Base-by-base conservation (phyloP, 2,888 invertebrate species). In the Epicampocera succincta region DNA sequence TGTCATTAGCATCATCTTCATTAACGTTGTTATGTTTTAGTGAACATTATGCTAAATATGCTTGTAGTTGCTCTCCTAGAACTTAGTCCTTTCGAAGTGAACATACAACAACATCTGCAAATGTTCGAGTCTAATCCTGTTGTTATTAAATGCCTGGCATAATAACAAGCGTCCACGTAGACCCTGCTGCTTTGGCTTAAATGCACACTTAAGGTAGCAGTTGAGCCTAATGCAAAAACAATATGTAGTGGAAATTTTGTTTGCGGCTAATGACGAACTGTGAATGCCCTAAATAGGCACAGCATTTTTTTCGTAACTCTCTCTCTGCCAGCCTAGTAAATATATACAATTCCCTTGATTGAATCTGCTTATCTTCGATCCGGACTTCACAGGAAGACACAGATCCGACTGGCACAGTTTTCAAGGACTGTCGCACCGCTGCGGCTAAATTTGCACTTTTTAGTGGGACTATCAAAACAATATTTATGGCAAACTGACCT, bases 71-170 rank as follows among this genome's bases (percentile, higher is more conserved):
- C 65, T 19, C 40, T 66, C 66, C 56, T 74, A 63, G 60, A 50
- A 75, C 60, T 60, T 44, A 42, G 69, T 76, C 58, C 38, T 69
- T n/a, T 54, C 9, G 38, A 50, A 52, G 17, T 44, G 60, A 33
- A 48, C 54, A 63, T 38, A 25, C 25, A 56, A 48, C 25, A 44
- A n/a, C 19, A 8, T 46, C 19, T 40, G 8, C 6, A 15, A 4
- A 21, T 40, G 48, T 21, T 21, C 12, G 15, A 33, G 17, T 38
- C 9, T 19, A 25, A 3, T 33, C 33, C 33, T 33, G 33, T 29
- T 25, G 12, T 17, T 44, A 73, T 68, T 68, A 81, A 76, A 69
- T 73, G 77, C 42, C 56, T 73, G 68, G 76, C 72, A 73, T 73
- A 69, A 63, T 76, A 61, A 76, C 61, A 15, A 17, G 66, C 17